Conservation (phyloP, 2,113 vertebrate species). For the Triplophysa rosa region DNA sequence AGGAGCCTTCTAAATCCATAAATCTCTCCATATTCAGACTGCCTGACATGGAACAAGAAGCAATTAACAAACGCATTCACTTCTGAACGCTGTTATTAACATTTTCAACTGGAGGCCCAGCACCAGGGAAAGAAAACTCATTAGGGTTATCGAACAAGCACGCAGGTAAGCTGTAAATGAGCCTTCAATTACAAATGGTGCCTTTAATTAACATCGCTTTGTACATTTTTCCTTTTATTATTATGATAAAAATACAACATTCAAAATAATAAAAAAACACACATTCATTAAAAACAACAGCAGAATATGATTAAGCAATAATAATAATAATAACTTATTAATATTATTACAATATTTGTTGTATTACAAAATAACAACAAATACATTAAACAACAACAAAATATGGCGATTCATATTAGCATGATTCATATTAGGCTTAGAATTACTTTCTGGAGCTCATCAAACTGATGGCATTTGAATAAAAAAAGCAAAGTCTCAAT, state of each 20-base stretch:
- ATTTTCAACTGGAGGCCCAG: conserved; percentile 38
- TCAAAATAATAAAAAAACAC: not conserved
- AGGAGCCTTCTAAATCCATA: conserved; percentile 44
- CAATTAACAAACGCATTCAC: conserved; percentile 38
- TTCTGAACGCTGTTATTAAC: conserved; percentile 40
- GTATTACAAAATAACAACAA: too few relatives aligned
- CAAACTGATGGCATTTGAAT: conserved; percentile 26
- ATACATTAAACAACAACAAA: too few relatives aligned
- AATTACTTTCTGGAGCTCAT: not conserved
- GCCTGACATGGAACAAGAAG: conserved; percentile 19
- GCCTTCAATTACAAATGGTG: conserved; percentile 20
- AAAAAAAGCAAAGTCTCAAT: not conserved
- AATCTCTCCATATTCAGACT: conserved; percentile 41
- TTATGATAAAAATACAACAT: not conserved
- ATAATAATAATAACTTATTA: too few relatives aligned
- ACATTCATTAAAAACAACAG: conserved; percentile 3
- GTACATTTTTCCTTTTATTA: not conserved
- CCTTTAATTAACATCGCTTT: conserved; percentile 40
- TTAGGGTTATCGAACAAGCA: not conserved
- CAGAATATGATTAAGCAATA: not conserved
- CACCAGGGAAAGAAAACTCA: conserved; percentile 17
- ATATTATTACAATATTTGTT: too few relatives aligned
- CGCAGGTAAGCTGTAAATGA: conserved; percentile 28
- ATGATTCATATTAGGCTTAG: conserved; percentile 17
- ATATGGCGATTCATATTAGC: not conserved